Percentiles rank a stretch among this genome's conserved stretches.
Conservation (phyloP, 2,797 vertebrate genomes). For the Triplophysa yarkandensis region DNA sequence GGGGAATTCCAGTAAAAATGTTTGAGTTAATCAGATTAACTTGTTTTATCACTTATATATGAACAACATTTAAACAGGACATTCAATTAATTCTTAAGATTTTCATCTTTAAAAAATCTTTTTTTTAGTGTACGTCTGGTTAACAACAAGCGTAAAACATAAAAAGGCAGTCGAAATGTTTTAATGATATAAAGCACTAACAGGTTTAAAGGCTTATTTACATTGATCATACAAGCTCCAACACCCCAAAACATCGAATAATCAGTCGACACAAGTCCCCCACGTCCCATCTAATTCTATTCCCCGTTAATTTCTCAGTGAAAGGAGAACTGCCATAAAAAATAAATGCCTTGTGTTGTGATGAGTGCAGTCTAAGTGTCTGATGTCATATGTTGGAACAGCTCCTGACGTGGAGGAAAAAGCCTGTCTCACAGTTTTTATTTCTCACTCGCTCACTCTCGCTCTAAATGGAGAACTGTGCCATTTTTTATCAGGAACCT, state of each 20-base stretch:
- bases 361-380: constrained; percentile 40
- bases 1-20: no score
- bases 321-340: constrained; percentile 11
- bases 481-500: constrained; percentile 47
- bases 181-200: no score
- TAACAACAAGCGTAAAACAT: neutral
- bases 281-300: neutral
- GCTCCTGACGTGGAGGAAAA: constrained; percentile 37
- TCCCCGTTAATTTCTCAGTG: neutral
- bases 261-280: neutral
- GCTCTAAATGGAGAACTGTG: constrained; percentile 33
- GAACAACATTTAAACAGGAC: no score
- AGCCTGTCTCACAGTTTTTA: neutral
- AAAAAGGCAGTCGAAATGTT: no score
- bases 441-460: constrained; percentile 3
- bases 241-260: no score
- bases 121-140: neutral
- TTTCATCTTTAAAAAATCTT: no score
- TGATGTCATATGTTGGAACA: constrained; percentile 32
- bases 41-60: no score
- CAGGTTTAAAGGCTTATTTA: no score
- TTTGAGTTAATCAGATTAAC: no score
- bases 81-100: no score
- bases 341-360: constrained; percentile 10
- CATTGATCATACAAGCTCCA: no score